Evolutionary conservation across 2,113 vertebrate species (phyloP).

Genomic region (Marmota flaviventris): DNA sequence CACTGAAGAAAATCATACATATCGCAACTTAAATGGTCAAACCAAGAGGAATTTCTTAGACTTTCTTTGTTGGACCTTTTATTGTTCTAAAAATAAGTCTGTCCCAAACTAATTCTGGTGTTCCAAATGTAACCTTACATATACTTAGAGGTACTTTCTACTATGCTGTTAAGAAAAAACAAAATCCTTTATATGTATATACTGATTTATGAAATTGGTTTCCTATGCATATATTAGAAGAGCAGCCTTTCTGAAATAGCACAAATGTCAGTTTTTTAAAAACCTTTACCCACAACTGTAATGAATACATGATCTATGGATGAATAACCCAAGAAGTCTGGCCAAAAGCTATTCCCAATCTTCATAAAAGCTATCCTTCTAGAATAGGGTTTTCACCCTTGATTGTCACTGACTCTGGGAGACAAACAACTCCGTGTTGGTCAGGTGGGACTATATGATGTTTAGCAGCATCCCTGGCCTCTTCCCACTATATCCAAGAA

Average conservation of each 20-base stretch:
- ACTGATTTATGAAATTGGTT: constrained; percentile 30
- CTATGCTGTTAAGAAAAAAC: neutral
- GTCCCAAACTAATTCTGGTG: constrained; percentile 18
- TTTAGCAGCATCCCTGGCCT: neutral
- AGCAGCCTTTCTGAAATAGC: neutral
- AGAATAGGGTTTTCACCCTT: neutral
- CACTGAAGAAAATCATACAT: neutral
- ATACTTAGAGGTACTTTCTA: constrained; percentile 20
- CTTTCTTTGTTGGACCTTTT: neutral
- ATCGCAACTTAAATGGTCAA: constrained; percentile 18
- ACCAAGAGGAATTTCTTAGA: constrained; percentile 28
- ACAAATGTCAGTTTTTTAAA: neutral
- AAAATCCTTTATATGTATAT: neutral
- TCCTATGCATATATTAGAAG: neutral
- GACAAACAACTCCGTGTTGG: neutral
- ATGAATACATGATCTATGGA: neutral
- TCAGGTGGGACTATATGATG: neutral
- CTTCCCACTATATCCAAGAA: neutral
- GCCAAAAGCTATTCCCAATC: neutral
- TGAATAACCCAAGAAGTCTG: neutral
- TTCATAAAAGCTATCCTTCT: neutral
- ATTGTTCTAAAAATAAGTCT: constrained; percentile 21
- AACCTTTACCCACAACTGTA: neutral
- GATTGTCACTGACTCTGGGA: neutral
- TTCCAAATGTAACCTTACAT: neutral